These are phyloP conservation scores for Anoura caudifer DNA, from an alignment of 2,113 vertebrate genomes.

Conservation along the genomic window DNA sequence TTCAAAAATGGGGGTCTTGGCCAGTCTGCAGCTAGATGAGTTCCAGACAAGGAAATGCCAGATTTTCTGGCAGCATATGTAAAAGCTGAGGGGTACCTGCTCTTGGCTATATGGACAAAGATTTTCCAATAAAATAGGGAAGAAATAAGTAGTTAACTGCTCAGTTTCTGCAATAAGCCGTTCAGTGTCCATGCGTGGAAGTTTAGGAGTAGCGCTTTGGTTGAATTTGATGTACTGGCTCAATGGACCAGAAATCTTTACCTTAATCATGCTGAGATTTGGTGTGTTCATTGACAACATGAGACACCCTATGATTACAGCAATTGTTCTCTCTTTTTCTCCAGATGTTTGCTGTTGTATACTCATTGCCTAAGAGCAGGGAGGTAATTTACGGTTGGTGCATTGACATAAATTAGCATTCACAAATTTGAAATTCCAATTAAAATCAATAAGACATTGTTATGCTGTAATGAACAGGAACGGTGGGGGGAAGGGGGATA, in stretches of 20 bases:
- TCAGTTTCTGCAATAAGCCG: neutral
- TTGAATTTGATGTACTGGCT: neutral
- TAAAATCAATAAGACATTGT: constrained; percentile 69
- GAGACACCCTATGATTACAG: neutral
- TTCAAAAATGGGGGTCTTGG: neutral
- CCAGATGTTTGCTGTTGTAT: neutral
- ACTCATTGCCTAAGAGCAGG: neutral
- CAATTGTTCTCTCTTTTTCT: neutral
- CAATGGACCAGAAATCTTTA: neutral
- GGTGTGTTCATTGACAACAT: neutral
- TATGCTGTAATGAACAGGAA: constrained; percentile 46
- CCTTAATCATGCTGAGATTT: neutral
- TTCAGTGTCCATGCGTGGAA: neutral
- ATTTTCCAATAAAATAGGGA: neutral
- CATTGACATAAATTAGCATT: constrained; percentile 67
- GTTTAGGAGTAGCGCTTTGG: neutral
- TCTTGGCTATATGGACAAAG: neutral
- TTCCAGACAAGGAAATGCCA: neutral
- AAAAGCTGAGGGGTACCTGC: neutral
- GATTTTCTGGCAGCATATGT: neutral
- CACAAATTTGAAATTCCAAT: constrained; percentile 72
- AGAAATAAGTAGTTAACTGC: neutral
- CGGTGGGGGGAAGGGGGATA: neutral
- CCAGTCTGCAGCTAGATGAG: neutral
- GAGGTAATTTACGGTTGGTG: constrained; percentile 18